Evolutionary conservation across 92 coral and sea anemone genomes (phyloP).

Genomic region (Porites divaricata): DNA sequence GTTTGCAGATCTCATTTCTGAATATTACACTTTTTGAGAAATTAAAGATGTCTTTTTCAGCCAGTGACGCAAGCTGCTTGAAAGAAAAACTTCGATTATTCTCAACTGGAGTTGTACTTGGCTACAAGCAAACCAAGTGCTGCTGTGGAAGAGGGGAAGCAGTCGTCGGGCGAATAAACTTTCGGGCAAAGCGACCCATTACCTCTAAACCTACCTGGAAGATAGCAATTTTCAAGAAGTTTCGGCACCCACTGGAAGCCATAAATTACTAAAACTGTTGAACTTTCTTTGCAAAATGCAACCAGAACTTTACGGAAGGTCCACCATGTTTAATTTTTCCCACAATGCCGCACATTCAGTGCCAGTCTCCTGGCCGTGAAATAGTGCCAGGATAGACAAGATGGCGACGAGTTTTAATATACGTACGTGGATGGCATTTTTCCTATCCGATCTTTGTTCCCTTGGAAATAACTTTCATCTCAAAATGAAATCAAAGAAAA

Average conservation of each 20-base stretch:
- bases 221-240: conserved; percentile 8
- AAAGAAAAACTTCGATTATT: too few species aligned
- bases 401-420: conserved; percentile 59
- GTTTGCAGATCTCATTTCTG: too few species aligned
- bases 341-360: conserved; percentile 22
- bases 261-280: background rate
- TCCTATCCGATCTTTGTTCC: conserved; percentile 16
- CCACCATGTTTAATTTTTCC: conserved; percentile 33
- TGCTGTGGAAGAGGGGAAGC: too few species aligned
- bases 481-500: background rate
- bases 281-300: too few species aligned
- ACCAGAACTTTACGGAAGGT: background rate
- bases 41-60: too few species aligned
- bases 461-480: conserved; percentile 36
- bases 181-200: too few species aligned
- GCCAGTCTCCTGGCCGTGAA: conserved; percentile 3
- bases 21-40: too few species aligned
- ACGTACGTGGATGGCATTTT: conserved; percentile 29
- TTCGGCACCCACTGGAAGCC: conserved; percentile 21
- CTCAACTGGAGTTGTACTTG: too few species aligned
- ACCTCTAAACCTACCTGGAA: conserved; percentile 23
- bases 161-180: too few species aligned
- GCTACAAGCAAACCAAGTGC: too few species aligned
- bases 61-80: too few species aligned
- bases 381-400: conserved; percentile 51